Percentiles rank a stretch among this genome's conserved stretches.
These are phyloP conservation scores for Micronycteris hirsuta DNA, from an alignment of 2,113 vertebrate species.

Conservation along the genomic window DNA sequence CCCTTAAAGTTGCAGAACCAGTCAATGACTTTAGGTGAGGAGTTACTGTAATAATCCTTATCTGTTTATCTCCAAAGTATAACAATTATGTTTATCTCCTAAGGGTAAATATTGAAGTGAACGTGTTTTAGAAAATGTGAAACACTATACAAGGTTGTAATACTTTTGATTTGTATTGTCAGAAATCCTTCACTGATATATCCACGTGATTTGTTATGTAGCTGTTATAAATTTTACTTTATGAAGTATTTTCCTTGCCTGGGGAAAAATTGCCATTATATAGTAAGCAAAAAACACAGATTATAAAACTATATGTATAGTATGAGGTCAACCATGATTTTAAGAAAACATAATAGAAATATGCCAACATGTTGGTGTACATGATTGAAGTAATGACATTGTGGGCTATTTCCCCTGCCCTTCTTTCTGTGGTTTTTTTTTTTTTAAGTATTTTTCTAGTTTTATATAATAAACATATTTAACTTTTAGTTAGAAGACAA, in stretches of 20 bases:
- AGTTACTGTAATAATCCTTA: neutral
- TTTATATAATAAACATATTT: conserved; percentile 8
- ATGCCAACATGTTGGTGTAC: neutral
- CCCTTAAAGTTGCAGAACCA: neutral
- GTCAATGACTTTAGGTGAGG: neutral
- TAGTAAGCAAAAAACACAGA: neutral
- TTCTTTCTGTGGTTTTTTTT: neutral
- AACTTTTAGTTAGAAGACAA: neutral
- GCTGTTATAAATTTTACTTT: neutral
- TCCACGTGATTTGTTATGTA: neutral
- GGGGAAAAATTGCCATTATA: neutral
- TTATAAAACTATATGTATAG: neutral
- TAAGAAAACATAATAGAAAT: neutral
- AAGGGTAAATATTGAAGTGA: neutral
- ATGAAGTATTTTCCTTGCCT: neutral
- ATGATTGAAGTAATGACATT: neutral
- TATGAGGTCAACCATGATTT: neutral
- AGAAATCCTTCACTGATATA: neutral
- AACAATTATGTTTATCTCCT: neutral
- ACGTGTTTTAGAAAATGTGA: neutral
- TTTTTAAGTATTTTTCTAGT: neutral
- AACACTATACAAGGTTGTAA: neutral
- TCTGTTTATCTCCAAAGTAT: neutral
- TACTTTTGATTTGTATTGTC: neutral
- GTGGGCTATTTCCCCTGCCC: neutral